phyloP scores from a whole-genome alignment of 2,797 vertebrate species.

The Alouatta caraya region DNA sequence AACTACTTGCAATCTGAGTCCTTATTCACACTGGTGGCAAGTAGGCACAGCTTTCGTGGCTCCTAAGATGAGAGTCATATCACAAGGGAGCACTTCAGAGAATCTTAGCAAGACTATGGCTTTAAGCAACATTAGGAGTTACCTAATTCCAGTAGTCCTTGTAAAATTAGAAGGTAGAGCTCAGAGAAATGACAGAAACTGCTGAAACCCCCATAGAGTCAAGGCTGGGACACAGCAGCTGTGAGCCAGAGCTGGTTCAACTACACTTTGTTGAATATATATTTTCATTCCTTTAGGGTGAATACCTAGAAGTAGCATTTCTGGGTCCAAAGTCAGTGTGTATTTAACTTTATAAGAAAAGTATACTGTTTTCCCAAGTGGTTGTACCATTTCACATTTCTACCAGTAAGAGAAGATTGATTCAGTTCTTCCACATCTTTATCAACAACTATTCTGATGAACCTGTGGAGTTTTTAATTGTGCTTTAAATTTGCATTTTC shows the following conservation, averaged over 20 bases:
- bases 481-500: not conserved
- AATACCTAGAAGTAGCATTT: not conserved
- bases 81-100: not conserved
- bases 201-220: not conserved
- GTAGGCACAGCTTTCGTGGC: not conserved
- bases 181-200: not conserved
- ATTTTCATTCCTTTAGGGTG: conserved; percentile 1
- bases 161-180: not conserved
- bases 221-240: not conserved
- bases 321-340: not conserved
- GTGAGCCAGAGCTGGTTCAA: not conserved
- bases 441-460: not conserved
- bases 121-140: not conserved
- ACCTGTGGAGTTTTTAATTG: not conserved
- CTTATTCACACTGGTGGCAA: not conserved
- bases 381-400: not conserved
- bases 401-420: not conserved
- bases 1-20: not conserved
- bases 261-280: not conserved
- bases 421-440: not conserved
- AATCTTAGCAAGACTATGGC: not conserved
- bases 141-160: not conserved
- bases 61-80: not conserved
- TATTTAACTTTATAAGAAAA: not conserved
- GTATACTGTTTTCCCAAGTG: not conserved